A percentile compares a stretch with the other conserved stretches of the same genome.
phyloP scores from a whole-genome alignment of 2,113 vertebrate species.

The Sinocyclocheilus maitianheensis region DNA sequence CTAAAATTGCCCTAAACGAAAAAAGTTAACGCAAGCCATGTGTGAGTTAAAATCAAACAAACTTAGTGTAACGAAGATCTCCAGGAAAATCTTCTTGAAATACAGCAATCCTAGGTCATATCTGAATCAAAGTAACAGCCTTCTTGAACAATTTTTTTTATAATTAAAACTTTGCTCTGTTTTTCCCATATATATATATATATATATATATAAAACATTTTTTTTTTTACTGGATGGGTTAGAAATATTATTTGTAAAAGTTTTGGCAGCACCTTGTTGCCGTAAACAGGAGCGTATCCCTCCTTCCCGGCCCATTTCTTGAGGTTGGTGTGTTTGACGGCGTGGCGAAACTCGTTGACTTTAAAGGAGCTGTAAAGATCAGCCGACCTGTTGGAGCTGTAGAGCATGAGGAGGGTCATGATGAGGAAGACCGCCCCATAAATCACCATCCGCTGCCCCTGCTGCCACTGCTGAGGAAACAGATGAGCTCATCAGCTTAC shows the following conservation, averaged over 20 bases:
- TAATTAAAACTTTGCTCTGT: no score
- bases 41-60: no score
- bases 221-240: no score
- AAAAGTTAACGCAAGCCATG: no score
- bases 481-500: background rate
- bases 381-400: slow-evolving; percentile 64
- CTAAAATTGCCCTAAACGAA: no score
- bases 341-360: slow-evolving; percentile 59
- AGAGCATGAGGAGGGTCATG: slow-evolving; percentile 92
- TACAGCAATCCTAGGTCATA: no score
- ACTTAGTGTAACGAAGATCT: no score
- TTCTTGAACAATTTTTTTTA: no score
- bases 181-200: no score
- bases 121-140: no score
- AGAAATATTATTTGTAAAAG: background rate
- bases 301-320: slow-evolving; percentile 82
- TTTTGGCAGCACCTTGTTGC: slow-evolving; percentile 84
- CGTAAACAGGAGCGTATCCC: slow-evolving; percentile 81
- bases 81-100: no score
- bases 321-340: slow-evolving; percentile 75
- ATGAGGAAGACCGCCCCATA: slow-evolving; percentile 85
- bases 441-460: slow-evolving; percentile 86
- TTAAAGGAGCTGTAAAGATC: slow-evolving; percentile 74
- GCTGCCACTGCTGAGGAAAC: slow-evolving; percentile 60
- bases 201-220: no score